phyloP scores from a whole-genome alignment of 2,888 invertebrate genomes.

The Coleophora deauratella region DNA sequence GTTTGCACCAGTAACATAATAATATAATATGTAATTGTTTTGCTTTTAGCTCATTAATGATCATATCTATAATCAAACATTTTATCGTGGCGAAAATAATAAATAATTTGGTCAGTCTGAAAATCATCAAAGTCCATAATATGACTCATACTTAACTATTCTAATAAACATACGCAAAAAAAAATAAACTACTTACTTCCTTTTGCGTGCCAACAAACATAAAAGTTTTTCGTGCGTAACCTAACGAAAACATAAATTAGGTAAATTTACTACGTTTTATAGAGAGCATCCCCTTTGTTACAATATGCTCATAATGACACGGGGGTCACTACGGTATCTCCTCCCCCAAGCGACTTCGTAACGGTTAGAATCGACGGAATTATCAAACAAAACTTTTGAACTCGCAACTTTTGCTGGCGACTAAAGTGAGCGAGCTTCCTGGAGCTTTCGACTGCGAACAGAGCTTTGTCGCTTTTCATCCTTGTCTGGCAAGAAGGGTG shows the following conservation, averaged over 20 bases:
- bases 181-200: constrained; percentile 61
- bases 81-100: no score
- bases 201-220: constrained; percentile 66
- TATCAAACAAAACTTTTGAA: constrained; percentile 70
- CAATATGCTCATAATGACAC: constrained; percentile 65
- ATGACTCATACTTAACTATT: constrained; percentile 43
- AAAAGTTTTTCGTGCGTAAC: constrained; percentile 70
- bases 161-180: constrained; percentile 53
- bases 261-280: constrained; percentile 62
- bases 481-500: constrained; percentile 38
- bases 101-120: no score
- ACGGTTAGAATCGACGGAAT: constrained; percentile 55
- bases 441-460: constrained; percentile 32
- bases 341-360: constrained; percentile 53
- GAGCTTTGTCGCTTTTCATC: constrained; percentile 34
- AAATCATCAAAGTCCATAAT: no score
- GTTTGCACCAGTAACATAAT: no score
- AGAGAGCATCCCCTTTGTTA: constrained; percentile 67
- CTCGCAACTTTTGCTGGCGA: constrained; percentile 65
- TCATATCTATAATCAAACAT: no score
- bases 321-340: constrained; percentile 61
- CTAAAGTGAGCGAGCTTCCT: constrained; percentile 46
- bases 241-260: constrained; percentile 70
- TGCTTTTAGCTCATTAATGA: no score
- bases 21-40: no score